Percentiles rank a stretch among this genome's conserved stretches.
Conservation (phyloP, 2,113 vertebrate genomes). For the Pseudopipra pipra region DNA sequence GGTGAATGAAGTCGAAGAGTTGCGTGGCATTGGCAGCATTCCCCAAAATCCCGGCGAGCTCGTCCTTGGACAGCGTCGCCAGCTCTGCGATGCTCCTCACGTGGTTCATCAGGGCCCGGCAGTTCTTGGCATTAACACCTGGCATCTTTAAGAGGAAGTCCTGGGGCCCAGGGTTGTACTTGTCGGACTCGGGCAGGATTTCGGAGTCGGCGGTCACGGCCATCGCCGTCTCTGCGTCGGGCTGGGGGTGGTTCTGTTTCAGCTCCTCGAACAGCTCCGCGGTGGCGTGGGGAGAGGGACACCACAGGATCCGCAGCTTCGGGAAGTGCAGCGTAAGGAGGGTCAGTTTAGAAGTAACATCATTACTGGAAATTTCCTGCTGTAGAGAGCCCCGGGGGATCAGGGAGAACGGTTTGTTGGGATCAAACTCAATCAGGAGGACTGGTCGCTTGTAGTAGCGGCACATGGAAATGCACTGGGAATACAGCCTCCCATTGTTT, state of each 20-base stretch:
- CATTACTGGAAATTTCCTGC: conserved; percentile 88
- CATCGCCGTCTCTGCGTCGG: conserved; percentile 79
- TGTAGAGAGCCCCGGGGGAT: conserved; percentile 80
- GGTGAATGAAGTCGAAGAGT: conserved; percentile 90
- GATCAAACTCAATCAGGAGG: conserved; percentile 94
- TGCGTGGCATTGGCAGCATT: conserved; percentile 78
- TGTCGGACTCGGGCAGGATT: conserved; percentile 81
- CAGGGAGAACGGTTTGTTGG: conserved; percentile 88
- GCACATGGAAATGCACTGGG: conserved; percentile 91
- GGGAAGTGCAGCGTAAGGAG: conserved; percentile 95
- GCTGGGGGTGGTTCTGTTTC: conserved; percentile 83
- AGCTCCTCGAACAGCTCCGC: conserved; percentile 91
- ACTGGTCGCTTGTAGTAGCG: conserved; percentile 90
- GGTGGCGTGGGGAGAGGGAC: conserved; percentile 88
- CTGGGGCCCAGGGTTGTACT: conserved; percentile 90
- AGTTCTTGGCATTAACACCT: conserved; percentile 89
- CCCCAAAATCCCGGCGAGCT: conserved; percentile 79
- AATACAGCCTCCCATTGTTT: conserved; percentile 89
- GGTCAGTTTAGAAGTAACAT: conserved; percentile 89
- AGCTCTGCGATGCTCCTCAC: conserved; percentile 86
- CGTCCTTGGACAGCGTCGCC: conserved; percentile 78
- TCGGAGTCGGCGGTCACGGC: conserved; percentile 88
- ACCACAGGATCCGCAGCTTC: conserved; percentile 91
- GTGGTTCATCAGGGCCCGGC: conserved; percentile 77
- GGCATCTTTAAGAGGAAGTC: conserved; percentile 95